phyloP scores from a whole-genome alignment of 2,113 vertebrate species.

The Strix aluco region DNA sequence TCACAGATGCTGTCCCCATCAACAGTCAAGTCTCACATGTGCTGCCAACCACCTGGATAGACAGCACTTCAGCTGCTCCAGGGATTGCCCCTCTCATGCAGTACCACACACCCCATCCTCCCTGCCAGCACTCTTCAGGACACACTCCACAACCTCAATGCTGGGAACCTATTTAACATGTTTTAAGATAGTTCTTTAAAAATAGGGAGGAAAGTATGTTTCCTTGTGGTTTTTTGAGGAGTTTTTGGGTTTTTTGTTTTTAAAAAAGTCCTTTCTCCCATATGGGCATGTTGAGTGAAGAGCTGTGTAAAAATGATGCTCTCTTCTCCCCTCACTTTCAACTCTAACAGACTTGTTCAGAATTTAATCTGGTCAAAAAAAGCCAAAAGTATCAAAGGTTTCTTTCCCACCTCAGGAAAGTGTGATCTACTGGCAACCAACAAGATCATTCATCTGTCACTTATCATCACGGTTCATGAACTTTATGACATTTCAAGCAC shows the following conservation, averaged over 20 bases:
- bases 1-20: background rate
- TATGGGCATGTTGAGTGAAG: background rate
- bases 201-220: background rate
- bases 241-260: background rate
- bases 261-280: background rate
- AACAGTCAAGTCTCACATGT: background rate
- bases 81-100: background rate
- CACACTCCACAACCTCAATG: background rate
- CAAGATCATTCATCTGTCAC: background rate
- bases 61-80: background rate
- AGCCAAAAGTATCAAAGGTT: background rate
- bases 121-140: background rate
- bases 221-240: background rate
- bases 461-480: background rate
- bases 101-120: background rate
- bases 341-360: background rate
- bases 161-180: background rate
- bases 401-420: background rate
- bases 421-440: background rate
- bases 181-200: background rate
- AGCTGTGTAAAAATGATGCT: background rate
- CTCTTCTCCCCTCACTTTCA: background rate
- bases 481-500: background rate
- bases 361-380: background rate
- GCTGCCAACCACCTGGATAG: background rate